Conservation (phyloP, 2,113 vertebrate species). For the Psilopsiagon aurifrons region DNA sequence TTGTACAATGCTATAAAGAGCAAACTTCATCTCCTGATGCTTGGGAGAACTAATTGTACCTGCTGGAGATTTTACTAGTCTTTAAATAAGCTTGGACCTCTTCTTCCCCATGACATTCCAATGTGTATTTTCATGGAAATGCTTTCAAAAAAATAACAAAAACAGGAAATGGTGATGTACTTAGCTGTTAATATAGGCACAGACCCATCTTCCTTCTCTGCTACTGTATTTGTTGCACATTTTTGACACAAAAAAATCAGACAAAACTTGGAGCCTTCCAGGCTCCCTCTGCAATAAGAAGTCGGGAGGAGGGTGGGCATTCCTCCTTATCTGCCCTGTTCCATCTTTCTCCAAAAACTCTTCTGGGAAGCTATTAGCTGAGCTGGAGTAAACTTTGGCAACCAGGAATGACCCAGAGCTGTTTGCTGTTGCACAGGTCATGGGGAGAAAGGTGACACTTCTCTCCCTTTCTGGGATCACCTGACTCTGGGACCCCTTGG, state of each 20-base stretch:
- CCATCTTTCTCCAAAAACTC: neutral
- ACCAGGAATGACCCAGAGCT: neutral
- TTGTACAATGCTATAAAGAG: neutral
- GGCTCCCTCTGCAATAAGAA: conserved; percentile 3
- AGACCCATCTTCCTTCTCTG: neutral
- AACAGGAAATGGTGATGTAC: conserved; percentile 46
- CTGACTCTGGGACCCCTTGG: neutral
- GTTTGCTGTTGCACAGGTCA: neutral
- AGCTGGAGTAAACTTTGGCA: neutral
- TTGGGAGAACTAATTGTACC: conserved; percentile 43
- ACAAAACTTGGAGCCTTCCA: conserved; percentile 40
- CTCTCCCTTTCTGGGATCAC: neutral
- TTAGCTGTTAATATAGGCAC: conserved; percentile 18
- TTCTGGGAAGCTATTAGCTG: neutral
- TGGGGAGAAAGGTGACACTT: neutral
- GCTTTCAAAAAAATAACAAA: neutral
- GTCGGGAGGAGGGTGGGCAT: neutral
- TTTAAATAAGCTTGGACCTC: neutral
- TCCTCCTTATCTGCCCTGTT: neutral
- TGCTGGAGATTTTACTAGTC: neutral
- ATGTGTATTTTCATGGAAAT: conserved; percentile 25
- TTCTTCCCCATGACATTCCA: conserved; percentile 11
- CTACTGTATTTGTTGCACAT: conserved; percentile 26
- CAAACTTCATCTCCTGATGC: neutral
- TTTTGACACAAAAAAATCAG: conserved; percentile 27